These are phyloP conservation scores for Calonectris borealis DNA, from an alignment of 2,113 vertebrate genomes.

Conservation along the genomic window DNA sequence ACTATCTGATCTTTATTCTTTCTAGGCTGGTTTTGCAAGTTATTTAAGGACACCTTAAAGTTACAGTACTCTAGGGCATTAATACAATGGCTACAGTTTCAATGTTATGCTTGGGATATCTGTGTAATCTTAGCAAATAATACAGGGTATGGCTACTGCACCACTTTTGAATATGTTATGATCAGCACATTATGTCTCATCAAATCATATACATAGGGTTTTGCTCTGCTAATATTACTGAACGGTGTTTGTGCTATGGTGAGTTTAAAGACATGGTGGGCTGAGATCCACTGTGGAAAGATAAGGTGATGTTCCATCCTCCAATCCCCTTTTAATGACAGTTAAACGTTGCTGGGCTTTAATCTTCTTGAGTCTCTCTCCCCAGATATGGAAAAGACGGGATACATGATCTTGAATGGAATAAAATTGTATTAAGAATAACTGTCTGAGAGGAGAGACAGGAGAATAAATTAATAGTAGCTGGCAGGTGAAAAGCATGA, in stretches of 20 bases:
- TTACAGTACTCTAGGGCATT: neutral
- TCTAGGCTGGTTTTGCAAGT: constrained; percentile 45
- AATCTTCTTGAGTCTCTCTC: neutral
- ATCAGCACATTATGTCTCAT: neutral
- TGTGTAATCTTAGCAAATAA: neutral
- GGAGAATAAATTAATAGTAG: neutral
- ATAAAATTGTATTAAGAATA: neutral
- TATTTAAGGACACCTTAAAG: constrained; percentile 48
- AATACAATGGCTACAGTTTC: neutral
- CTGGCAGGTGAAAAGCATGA: neutral
- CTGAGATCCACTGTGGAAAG: neutral
- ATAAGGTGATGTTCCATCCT: neutral
- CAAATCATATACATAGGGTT: neutral
- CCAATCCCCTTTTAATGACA: neutral
- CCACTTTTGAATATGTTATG: neutral
- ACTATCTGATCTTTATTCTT: constrained; percentile 54
- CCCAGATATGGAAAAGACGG: neutral
- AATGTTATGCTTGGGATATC: neutral
- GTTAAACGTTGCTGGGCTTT: neutral
- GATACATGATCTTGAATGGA: neutral
- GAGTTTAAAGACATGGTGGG: neutral
- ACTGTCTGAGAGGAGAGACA: neutral
- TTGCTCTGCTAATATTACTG: neutral
- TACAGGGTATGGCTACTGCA: neutral
- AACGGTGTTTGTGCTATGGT: neutral